phyloP scores from a whole-genome alignment of 1,140 invertebrate genomes.

The Brachionus koreanus region DNA sequence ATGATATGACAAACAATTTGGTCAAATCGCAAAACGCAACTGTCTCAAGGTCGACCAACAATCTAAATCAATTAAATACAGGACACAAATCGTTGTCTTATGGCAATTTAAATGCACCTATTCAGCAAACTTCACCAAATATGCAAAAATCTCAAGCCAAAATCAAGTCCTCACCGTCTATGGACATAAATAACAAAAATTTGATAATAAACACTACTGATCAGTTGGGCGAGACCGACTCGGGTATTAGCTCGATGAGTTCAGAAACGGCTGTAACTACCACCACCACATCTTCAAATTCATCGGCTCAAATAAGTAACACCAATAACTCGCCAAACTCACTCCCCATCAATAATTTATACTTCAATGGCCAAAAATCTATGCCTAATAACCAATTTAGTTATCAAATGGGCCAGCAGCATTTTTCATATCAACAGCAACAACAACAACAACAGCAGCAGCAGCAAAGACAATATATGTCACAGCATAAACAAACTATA shows the following conservation, averaged over 20 bases:
- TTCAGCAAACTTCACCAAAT: neutral
- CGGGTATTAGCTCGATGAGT: constrained; percentile 42
- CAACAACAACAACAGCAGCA: neutral
- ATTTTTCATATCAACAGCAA: neutral
- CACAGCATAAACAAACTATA: neutral
- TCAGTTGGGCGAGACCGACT: constrained; percentile 37
- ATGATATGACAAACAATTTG: neutral
- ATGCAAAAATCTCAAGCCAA: neutral
- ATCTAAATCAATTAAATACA: neutral
- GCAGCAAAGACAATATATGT: neutral
- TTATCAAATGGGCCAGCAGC: neutral
- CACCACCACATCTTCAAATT: neutral
- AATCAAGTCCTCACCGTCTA: neutral
- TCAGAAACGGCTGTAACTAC: constrained; percentile 34
- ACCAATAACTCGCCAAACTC: neutral
- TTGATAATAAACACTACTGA: constrained; percentile 12
- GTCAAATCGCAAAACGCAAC: neutral
- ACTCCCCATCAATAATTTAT: neutral
- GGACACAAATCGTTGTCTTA: neutral
- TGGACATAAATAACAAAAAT: constrained; percentile 26
- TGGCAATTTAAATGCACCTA: constrained; percentile 10
- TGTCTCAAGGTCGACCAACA: neutral
- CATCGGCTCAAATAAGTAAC: neutral
- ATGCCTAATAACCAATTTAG: neutral
- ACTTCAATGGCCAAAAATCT: neutral